These are phyloP conservation scores for Cremastinae sp. DNA, from an alignment of 2,888 invertebrate genomes.

Conservation along the genomic window DNA sequence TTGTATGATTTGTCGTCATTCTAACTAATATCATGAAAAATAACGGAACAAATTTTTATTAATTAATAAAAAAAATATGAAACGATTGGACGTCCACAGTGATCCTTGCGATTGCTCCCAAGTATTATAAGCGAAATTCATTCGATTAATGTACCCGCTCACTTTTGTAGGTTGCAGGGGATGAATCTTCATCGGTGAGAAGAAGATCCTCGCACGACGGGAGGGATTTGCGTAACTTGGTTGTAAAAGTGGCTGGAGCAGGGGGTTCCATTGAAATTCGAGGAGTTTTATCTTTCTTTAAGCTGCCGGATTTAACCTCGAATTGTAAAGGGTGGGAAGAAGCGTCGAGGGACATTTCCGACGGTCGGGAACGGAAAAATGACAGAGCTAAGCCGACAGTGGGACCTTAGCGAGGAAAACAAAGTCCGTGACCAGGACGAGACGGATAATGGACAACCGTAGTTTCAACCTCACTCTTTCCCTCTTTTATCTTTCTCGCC, in stretches of 20 bases:
- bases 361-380: constrained; percentile 48
- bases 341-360: constrained; percentile 7
- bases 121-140: no score
- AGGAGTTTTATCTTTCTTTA: constrained; percentile 50
- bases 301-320: constrained; percentile 44
- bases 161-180: not conserved
- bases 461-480: constrained; percentile 37
- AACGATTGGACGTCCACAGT: no score
- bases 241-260: constrained; percentile 39
- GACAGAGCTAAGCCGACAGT: constrained; percentile 55
- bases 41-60: no score
- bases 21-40: no score
- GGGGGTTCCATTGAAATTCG: constrained; percentile 45
- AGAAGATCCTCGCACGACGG: constrained; percentile 26
- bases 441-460: constrained; percentile 51
- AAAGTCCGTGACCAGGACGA: constrained; percentile 48
- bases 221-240: constrained; percentile 52
- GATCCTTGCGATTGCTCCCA: no score
- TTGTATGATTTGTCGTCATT: no score
- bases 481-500: not conserved
- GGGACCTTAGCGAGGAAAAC: constrained; percentile 45
- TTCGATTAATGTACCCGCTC: constrained; percentile 2
- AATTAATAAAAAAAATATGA: no score
- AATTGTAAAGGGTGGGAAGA: constrained; percentile 37
- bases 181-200: constrained; percentile 24